Base-by-base conservation (phyloP, 1,140 invertebrate genomes). In the Hyposmocoma kahamanoa region DNA sequence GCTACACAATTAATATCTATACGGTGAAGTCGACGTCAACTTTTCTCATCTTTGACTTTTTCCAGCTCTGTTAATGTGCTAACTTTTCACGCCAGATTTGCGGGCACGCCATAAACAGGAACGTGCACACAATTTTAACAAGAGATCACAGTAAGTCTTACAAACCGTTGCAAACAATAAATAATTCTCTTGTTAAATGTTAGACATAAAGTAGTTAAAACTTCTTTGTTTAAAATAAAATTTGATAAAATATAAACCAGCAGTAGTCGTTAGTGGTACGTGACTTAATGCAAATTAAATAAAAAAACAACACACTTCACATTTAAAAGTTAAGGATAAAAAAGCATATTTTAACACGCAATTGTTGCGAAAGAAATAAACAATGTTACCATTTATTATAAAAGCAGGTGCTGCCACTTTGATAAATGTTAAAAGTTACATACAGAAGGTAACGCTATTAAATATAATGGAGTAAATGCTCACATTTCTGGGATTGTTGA, bases 21-120 rank as follows among this genome's bases (percentile, higher is more conserved):
- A 36, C 10, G 30, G 26, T 42, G n/a, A 50, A 49, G 41, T 59
- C 51, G 45, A 42, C 42, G 44, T 53, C 49, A 67, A 67, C 52
- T 67, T 67, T 67, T 62, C 52, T 60, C 56, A 60, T 60, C 59
- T 58, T 47, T 15, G 32, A 36, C 59, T 61, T 62, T 62, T 67
- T 67, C 63, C 60, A 41, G 55, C 47, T 43, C 36, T 43, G 59
- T 57, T 67, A 67, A 67, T 67, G 60, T 53, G 54, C 47, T 59
- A 67, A 67, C 59, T 67, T 65, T 55, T 17, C 47, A 36, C 32
- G 32, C 30, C 30, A 34, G 30, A 34, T 34, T 34, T 30, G 34
- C 53, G 43, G 56, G 56, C 51, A 49, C 53, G 50, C 45, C 47
- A 38, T 46, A 44, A 28, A 50, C 41, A 44, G 38, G 32, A 42